phyloP scores from a whole-genome alignment of 2,113 vertebrate species.

The Nyctibius bracteatus region DNA sequence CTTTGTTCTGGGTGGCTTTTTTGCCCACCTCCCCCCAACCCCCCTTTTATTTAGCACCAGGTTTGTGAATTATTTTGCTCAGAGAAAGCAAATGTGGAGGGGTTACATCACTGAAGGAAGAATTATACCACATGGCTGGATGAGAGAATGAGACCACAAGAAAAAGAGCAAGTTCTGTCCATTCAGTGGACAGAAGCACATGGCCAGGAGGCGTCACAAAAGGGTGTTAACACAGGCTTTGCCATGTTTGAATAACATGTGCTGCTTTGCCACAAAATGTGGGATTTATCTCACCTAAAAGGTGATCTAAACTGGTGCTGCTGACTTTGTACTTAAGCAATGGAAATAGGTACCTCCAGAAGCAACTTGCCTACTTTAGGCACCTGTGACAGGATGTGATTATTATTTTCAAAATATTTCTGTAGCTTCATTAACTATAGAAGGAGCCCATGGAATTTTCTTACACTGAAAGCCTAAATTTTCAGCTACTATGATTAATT shows the following conservation, averaged over 20 bases:
- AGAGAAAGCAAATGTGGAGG: not conserved
- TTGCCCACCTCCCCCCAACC: no score
- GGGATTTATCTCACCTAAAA: not conserved
- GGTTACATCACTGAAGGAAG: not conserved
- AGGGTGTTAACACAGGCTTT: not conserved
- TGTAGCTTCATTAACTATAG: not conserved
- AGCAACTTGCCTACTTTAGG: not conserved
- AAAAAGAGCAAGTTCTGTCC: not conserved
- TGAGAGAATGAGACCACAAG: not conserved
- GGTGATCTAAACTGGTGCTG: not conserved
- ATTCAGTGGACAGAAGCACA: not conserved
- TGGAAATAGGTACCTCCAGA: not conserved
- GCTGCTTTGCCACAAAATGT: not conserved
- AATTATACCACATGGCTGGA: not conserved
- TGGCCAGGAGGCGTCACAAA: not conserved
- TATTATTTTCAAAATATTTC: not conserved
- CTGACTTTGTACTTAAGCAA: not conserved
- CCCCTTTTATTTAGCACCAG: not conserved
- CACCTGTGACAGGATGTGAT: not conserved
- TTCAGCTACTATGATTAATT: not conserved
- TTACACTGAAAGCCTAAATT: not conserved
- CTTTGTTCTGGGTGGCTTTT: not conserved
- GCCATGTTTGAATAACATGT: not conserved
- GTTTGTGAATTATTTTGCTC: not conserved
- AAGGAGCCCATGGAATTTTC: not conserved